These are phyloP conservation scores for Lateolabrax maculatus DNA, from an alignment of 2,797 vertebrate genomes.

Conservation along the genomic window DNA sequence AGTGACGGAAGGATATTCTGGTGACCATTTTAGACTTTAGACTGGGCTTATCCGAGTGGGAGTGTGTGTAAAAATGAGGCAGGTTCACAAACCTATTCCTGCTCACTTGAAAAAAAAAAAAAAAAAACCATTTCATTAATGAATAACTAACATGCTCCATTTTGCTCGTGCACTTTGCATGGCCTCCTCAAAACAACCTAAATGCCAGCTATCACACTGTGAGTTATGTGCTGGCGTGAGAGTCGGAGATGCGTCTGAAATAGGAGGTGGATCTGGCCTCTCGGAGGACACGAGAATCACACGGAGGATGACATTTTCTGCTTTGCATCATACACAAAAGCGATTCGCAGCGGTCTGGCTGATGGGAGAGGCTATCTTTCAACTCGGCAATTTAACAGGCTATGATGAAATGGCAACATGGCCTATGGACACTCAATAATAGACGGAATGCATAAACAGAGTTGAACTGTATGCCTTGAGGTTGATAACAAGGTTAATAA, in stretches of 20 bases:
- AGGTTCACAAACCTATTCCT: slow-evolving; percentile 45
- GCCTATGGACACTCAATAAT: slow-evolving; percentile 48
- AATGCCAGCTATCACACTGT: slow-evolving; percentile 47
- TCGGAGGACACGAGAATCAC: slow-evolving; percentile 35
- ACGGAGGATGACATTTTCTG: slow-evolving; percentile 59
- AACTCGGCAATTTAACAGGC: slow-evolving; percentile 54
- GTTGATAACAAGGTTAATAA: slow-evolving; percentile 66
- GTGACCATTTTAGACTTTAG: slow-evolving; percentile 6
- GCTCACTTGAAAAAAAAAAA: slow-evolving; percentile 28
- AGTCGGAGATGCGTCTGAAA: slow-evolving; percentile 49
- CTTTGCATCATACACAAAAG: slow-evolving; percentile 55
- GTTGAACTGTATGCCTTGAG: slow-evolving; percentile 33
- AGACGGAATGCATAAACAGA: slow-evolving; percentile 48
- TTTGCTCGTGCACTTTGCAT: slow-evolving; percentile 48
- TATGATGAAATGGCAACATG: slow-evolving; percentile 53
- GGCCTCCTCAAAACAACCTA: slow-evolving; percentile 40
- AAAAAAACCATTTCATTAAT: slow-evolving; percentile 41
- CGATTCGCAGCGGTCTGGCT: slow-evolving; percentile 35
- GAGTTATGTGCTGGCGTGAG: slow-evolving; percentile 38
- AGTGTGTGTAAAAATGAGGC: slow-evolving; percentile 46
- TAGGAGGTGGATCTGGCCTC: slow-evolving; percentile 39
- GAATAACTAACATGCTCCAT: slow-evolving; percentile 47
- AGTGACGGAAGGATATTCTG: slow-evolving; percentile 14
- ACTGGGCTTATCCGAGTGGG: not conserved
- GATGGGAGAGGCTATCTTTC: slow-evolving; percentile 54